Base-by-base conservation (phyloP, 2,113 vertebrate genomes). In the Anseranas semipalmata region DNA sequence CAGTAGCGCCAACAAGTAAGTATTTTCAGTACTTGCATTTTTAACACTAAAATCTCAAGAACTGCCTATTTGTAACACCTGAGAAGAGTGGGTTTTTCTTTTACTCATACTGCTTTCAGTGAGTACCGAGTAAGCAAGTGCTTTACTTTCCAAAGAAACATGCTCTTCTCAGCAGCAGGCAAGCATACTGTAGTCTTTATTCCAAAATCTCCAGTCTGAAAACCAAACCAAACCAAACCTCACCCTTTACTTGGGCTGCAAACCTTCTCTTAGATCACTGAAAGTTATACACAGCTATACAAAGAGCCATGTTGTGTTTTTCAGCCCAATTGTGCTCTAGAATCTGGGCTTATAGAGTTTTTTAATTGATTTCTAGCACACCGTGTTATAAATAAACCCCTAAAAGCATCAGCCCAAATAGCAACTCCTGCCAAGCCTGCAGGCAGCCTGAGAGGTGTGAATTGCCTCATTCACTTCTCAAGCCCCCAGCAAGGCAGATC, bases 391-490 rank as follows among this genome's bases (percentile, higher is more conserved):
- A 93, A 94, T 50, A 92, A 92, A 45, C 5, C 27, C 11, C 24
- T 33, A 63, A 75, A 94, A 85, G 32, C 66, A 94, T 48, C 48
- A 95, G 66, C 43, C 65, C 65, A 72, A 92, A 84, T 3, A 95
- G 37, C 15, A 45, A 59, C 43, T 89, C 50, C n/a, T 95, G 83
- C 83, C 63, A 95, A 95, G 72, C 63, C 74, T 65, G 43, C 74
- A 87, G 46, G 60, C 60, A 94, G 81, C 84, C 78, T 45, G 19
- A 92, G 79, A 83, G 43, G 76, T 60, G 60, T 92, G 76, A 96
- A 95, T 39, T 75, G 84, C 65, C 84, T 92, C 65, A 75, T 74
- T 93, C 43, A 68, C 58, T 90, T 84, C 70, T 43, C 68, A 63
- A 77, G 30, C 32, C 60, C 55, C 68, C 60, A 78, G 53, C 60